A percentile compares a stretch with the other conserved stretches of the same genome.
Evolutionary conservation across 2,888 invertebrate species (phyloP).

Genomic region (Pasiphila rectangulata): DNA sequence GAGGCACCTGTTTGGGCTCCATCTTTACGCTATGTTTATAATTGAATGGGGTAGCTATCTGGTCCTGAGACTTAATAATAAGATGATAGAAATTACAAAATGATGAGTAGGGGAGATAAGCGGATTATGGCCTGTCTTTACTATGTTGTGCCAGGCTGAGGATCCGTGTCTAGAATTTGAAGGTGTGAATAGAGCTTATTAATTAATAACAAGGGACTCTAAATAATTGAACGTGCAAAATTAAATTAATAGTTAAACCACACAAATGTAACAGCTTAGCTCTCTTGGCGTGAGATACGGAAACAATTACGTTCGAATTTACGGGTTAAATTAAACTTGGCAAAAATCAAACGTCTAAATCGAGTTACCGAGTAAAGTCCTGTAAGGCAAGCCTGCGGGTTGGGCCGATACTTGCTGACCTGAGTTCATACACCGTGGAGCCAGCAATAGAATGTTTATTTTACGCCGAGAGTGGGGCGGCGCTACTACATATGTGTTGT

Average conservation of each 20-base stretch:
- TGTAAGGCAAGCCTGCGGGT: no score
- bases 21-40: constrained; percentile 31
- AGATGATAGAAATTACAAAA: constrained; percentile 14
- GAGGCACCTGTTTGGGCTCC: constrained; percentile 31
- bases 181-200: neutral
- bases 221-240: no score
- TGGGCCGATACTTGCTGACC: no score
- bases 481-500: neutral
- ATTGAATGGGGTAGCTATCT: constrained; percentile 20
- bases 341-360: no score
- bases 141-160: neutral
- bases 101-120: constrained; percentile 13
- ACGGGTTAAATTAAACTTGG: no score
- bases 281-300: no score
- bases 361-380: no score
- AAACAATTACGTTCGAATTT: no score
- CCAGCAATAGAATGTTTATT: neutral
- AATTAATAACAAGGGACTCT: no score
- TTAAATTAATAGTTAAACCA: no score
- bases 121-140: constrained; percentile 10
- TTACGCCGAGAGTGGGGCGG: neutral
- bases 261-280: no score
- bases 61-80: constrained; percentile 6
- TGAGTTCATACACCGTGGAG: no score
- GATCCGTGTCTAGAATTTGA: neutral